phyloP scores from a whole-genome alignment of 2,113 vertebrate genomes.

The Rostratula benghalensis region DNA sequence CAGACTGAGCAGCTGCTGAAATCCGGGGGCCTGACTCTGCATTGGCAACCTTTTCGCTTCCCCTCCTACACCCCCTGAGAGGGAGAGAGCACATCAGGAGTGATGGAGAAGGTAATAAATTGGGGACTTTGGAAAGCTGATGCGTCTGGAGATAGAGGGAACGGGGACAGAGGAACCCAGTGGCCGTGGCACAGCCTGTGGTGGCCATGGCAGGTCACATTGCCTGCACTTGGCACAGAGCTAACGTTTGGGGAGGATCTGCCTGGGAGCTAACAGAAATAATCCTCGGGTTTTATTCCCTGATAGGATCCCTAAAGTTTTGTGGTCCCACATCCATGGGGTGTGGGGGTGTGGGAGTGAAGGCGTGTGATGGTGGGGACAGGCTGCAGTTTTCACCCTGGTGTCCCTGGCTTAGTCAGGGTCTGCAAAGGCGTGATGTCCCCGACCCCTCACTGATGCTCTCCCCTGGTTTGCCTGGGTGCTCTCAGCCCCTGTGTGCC shows the following conservation, averaged over 20 bases:
- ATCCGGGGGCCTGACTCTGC: background rate
- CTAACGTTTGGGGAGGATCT: background rate
- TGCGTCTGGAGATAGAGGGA: background rate
- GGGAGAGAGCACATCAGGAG: background rate
- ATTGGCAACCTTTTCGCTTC: background rate
- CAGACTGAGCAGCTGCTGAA: background rate
- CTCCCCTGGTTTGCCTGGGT: rapidly evolving
- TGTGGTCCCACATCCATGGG: background rate
- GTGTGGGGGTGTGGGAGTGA: slow-evolving; percentile 19
- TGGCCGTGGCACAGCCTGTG: background rate
- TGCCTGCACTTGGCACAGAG: background rate
- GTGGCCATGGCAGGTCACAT: background rate
- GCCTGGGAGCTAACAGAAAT: background rate
- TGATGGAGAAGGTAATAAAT: background rate
- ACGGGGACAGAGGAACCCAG: background rate
- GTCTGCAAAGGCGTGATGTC: background rate
- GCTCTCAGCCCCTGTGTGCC: background rate
- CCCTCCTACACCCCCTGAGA: background rate
- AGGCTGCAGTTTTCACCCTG: background rate
- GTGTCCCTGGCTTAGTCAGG: rapidly evolving
- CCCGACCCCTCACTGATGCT: background rate
- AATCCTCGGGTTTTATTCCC: background rate
- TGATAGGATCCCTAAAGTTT: background rate
- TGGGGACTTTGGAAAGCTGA: background rate
- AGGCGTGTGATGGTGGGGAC: rapidly evolving